Evolutionary conservation across 2,888 invertebrate species (phyloP).

Genomic region (Habroteleia sp.): DNA sequence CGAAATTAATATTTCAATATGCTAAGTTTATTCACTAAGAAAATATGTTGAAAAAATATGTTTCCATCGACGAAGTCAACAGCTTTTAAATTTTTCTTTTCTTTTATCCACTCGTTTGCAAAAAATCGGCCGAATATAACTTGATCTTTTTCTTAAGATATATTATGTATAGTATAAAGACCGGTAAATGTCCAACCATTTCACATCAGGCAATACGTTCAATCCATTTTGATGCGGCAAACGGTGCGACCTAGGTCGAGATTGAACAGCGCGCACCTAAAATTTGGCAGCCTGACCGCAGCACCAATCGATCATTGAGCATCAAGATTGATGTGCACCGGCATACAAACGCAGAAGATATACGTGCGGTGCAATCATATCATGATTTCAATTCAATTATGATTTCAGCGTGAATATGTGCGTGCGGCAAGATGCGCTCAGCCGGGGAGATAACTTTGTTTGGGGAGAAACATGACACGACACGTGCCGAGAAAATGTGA

Average conservation of each 20-base stretch:
- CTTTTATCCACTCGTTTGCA: too few species aligned
- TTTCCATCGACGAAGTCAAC: too few species aligned
- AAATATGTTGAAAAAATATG: too few species aligned
- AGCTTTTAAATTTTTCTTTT: too few species aligned
- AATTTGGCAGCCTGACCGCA: conserved; percentile 64
- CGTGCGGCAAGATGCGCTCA: conserved; percentile 41
- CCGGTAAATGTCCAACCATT: conserved; percentile 12
- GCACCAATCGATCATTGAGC: conserved; percentile 53
- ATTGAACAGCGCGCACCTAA: conserved; percentile 48
- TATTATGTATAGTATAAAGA: conserved; percentile 22
- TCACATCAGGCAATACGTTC: conserved; percentile 17
- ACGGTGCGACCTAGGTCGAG: conserved; percentile 37
- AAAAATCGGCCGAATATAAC: too few species aligned
- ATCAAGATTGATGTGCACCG: conserved; percentile 52
- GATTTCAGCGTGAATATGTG: conserved; percentile 52
- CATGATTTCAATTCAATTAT: conserved; percentile 63
- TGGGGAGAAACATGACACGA: conserved; percentile 56
- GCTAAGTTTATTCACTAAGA: too few species aligned
- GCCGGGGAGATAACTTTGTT: conserved; percentile 56
- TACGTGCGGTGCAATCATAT: conserved; percentile 54
- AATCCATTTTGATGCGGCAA: conserved; percentile 37
- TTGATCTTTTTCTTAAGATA: too few species aligned
- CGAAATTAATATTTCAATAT: too few species aligned
- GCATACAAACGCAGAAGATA: conserved; percentile 10
- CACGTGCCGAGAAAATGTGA: conserved; percentile 62